These are phyloP conservation scores for Stenodema calcarata DNA, from an alignment of 2,888 invertebrate genomes.

Conservation along the genomic window DNA sequence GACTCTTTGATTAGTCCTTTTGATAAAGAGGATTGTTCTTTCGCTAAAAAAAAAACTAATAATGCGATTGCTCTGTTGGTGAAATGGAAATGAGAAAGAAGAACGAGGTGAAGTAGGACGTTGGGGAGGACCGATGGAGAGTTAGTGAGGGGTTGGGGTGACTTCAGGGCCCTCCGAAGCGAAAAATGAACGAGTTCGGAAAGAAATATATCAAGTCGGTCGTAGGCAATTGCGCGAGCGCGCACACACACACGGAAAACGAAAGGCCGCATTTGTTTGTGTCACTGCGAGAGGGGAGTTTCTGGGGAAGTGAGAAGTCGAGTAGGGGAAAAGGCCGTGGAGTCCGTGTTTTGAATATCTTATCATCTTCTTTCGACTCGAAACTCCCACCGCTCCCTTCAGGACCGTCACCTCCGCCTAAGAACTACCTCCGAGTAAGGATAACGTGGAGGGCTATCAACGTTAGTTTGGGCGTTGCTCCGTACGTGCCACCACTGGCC, in stretches of 20 bases:
- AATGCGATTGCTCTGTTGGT: too few species aligned
- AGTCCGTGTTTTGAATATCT: slow-evolving; percentile 46
- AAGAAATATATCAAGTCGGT: slow-evolving; percentile 44
- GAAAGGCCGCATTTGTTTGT: slow-evolving; percentile 47
- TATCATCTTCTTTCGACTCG: slow-evolving; percentile 26
- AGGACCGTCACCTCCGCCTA: too few species aligned
- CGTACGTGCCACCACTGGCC: too few species aligned
- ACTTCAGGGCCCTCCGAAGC: not conserved
- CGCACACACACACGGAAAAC: slow-evolving; percentile 30
- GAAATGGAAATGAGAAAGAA: not conserved
- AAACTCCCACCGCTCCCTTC: not conserved
- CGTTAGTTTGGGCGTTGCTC: too few species aligned
- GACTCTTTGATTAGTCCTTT: too few species aligned
- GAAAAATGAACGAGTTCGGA: slow-evolving; percentile 48
- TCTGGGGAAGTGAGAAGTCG: not conserved
- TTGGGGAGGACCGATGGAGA: not conserved
- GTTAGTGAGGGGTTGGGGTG: not conserved
- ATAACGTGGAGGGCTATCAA: too few species aligned
- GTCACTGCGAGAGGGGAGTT: slow-evolving; percentile 28
- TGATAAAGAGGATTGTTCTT: too few species aligned
- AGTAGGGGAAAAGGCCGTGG: slow-evolving; percentile 26
- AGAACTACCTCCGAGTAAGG: too few species aligned
- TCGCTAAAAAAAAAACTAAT: too few species aligned
- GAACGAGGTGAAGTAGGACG: not conserved
- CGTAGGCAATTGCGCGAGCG: slow-evolving; percentile 46